Conservation (phyloP, 2,888 invertebrate genomes). For the Cephus nigrinus region DNA sequence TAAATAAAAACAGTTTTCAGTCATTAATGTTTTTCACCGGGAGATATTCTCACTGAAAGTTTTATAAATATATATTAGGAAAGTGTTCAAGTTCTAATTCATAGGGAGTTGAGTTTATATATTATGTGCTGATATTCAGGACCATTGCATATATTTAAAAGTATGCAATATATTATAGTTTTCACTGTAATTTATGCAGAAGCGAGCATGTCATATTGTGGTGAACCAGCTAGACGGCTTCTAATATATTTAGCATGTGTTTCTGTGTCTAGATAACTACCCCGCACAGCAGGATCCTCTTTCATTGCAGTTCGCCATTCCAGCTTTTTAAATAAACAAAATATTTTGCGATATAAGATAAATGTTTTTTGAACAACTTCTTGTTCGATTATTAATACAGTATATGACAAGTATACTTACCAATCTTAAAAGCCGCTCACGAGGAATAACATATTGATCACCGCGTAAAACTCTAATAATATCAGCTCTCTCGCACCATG, state of each 20-base stretch:
- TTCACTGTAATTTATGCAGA: slow-evolving; percentile 14
- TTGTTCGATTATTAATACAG: background rate
- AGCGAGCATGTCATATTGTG: slow-evolving; percentile 73
- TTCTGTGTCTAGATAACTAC: slow-evolving; percentile 75
- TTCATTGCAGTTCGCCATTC: slow-evolving; percentile 80
- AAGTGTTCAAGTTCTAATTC: background rate
- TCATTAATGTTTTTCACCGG: too few species aligned
- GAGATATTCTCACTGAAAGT: background rate
- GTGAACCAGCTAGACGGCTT: slow-evolving; percentile 73
- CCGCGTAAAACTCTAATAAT: slow-evolving; percentile 73
- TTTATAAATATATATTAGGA: background rate
- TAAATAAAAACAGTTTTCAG: background rate
- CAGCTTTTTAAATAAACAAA: slow-evolving; percentile 67
- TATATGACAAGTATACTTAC: slow-evolving; percentile 63
- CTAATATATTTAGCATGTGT: slow-evolving; percentile 79
- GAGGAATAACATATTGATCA: slow-evolving; percentile 74
- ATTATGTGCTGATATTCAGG: background rate
- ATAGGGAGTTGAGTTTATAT: background rate
- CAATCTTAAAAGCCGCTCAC: slow-evolving; percentile 74
- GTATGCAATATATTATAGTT: background rate
- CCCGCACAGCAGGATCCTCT: slow-evolving; percentile 76
- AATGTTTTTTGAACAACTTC: background rate
- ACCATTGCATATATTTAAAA: background rate
- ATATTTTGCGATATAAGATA: background rate
- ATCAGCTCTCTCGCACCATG: slow-evolving; percentile 81